Evolutionary conservation across 1,140 invertebrate genomes (phyloP), one percentile per base, ranked within the genome.

Genomic region (Hylyphantes graminicola): DNA sequence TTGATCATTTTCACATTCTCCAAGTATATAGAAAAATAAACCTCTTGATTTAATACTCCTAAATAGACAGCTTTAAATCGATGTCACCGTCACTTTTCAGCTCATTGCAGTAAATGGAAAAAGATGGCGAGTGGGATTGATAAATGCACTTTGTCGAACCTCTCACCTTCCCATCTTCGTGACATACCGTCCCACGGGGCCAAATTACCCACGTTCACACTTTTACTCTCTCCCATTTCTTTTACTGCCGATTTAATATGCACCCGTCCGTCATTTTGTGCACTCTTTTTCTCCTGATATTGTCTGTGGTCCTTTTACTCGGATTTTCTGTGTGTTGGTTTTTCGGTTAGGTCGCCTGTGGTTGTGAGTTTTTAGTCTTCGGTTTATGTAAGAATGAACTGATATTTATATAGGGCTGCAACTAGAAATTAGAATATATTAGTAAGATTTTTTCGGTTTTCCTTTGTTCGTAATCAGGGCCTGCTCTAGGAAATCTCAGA

Each of bases 241-340:
- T 74, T 74, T 57, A 21, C 57, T 74, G 35, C 11, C 21, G 48
- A 80, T 80, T 80, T 70, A 80, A 80, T 70, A 80, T 80, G 68
- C 77, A 68, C 67, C 54, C 77, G 35, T 65, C 77, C 19, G 64
- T 80, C 77, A 70, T 70, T 55, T 21, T 55, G 51, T 48, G 12
- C 6, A 15, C 35, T 35, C 35, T 35, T 35, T 35, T 35, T 70
- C 68, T 54, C 8, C 72, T 55, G 77, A 70, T 70, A 80, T 57
- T 74, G 72, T 72, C 48, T 54, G 17, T 19, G 48, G 68, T 35
- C 35, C 35, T 35, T 35, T 35, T 35, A 35, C 35, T 35, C 35
- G 5, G 35, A 35, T 35, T 35, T 35, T 35, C 35, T 35, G 5
- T 35, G 35, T 35, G 35, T 5, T 35, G 35, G 35, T 35, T 35